Evolutionary conservation across 2,797 vertebrate species (phyloP).

Genomic region (Galago senegalensis): DNA sequence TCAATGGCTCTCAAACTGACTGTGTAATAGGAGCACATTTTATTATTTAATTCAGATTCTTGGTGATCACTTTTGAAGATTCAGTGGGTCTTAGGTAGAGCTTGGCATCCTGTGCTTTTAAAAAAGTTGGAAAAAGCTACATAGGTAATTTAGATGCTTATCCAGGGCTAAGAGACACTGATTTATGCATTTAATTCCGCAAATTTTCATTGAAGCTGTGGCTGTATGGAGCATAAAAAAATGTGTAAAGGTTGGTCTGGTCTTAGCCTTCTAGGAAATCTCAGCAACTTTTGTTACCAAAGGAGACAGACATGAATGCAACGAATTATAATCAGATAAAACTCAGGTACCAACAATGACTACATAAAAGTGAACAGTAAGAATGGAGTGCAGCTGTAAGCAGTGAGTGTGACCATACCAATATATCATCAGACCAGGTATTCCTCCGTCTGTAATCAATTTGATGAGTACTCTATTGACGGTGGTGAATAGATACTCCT

Average conservation of each 20-base stretch:
- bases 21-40: neutral
- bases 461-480: neutral
- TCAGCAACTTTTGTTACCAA: constrained; percentile 39
- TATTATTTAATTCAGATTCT: constrained; percentile 20
- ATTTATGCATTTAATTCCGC: neutral
- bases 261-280: constrained; percentile 58
- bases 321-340: constrained; percentile 18
- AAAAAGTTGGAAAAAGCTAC: neutral
- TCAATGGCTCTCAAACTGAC: neutral
- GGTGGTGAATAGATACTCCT: neutral
- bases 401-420: neutral
- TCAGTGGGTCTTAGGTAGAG: constrained; percentile 33
- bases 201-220: constrained; percentile 9
- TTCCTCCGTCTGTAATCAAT: neutral
- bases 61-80: neutral
- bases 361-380: neutral
- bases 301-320: neutral
- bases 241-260: neutral
- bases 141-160: constrained; percentile 46
- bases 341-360: neutral
- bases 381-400: neutral
- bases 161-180: neutral
- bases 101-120: neutral
- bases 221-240: neutral
- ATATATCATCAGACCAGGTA: neutral